Evolutionary conservation across 2,113 vertebrate genomes (phyloP), one percentile per base, ranked within the genome.

Genomic region (Coregonus clupeaformis): DNA sequence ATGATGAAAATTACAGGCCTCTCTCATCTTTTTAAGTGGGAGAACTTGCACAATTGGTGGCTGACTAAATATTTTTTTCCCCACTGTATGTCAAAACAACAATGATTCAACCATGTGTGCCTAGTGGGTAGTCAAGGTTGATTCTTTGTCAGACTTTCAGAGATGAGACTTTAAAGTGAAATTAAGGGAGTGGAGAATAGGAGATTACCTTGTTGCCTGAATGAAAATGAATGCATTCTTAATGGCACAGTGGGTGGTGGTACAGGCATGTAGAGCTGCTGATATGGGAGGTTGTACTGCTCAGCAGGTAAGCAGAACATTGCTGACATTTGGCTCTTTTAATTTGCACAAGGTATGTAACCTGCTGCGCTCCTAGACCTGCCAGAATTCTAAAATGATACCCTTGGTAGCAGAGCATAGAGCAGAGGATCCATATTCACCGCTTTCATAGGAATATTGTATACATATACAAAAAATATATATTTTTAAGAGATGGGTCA

Each of bases 171-270:
- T 57, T 75, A 13, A 20, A 73, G 79, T 69, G 57, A 66, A 22
- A 6, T 52, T 52, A 18, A 18, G 14, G 47, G 49, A n/a, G 72
- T 27, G 30, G 71, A 75, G 65, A 68, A 68, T 72, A 3, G 55
- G 52, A 22, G 20, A 74, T 79, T 25, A 73, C 69, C 82, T 82
- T 79, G 80, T 75, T 78, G 73, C 75, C 71, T 84, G 83, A 87
- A 85, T 86, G 84, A 86, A 89, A 86, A 69, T 86, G 76, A 87
- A 90, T 84, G 84, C 86, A 79, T 81, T 81, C 82, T 89, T 90
- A 87, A 89, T 89, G 84, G 90, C 89, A 82, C 88, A 88, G 89
- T 80, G 49, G 88, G 88, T 72, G 73, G 74, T 77, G 75, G 74
- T 65, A 68, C 49, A 78, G 85, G 74, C 60, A 75, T 73, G 72